These are phyloP conservation scores for Oncorhynchus masou DNA, from an alignment of 2,113 vertebrate genomes.

Conservation along the genomic window DNA sequence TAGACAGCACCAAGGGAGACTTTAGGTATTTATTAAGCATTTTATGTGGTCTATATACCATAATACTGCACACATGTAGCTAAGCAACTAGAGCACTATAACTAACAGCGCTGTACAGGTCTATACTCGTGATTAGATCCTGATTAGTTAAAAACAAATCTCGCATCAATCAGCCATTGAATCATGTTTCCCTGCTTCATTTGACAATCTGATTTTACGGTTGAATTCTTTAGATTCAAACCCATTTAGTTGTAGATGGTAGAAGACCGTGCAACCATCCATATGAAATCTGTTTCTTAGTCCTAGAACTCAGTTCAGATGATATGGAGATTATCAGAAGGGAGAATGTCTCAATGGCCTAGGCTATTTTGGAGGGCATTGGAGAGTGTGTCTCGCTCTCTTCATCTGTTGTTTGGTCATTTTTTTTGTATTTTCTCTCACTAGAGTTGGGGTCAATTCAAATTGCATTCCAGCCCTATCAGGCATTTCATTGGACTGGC, in stretches of 20 bases:
- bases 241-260: too few relatives aligned
- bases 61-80: not conserved
- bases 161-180: too few relatives aligned
- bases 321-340: not conserved
- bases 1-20: too few relatives aligned
- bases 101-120: not conserved
- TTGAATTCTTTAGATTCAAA: too few relatives aligned
- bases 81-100: not conserved
- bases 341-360: too few relatives aligned
- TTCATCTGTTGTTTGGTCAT: not conserved
- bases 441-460: not conserved
- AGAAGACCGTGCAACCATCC: too few relatives aligned
- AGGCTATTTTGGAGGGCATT: too few relatives aligned
- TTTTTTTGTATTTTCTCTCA: not conserved
- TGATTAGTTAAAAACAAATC: too few relatives aligned
- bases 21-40: too few relatives aligned
- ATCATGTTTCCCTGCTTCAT: not conserved
- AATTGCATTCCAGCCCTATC: too few relatives aligned
- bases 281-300: not conserved
- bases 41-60: not conserved
- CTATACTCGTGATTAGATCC: not conserved
- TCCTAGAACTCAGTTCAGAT: not conserved
- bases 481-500: too few relatives aligned
- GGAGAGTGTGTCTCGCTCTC: too few relatives aligned
- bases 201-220: not conserved